Percentiles rank a stretch among this genome's conserved stretches.
These are phyloP conservation scores for Synergus gifuensis DNA, from an alignment of 2,888 invertebrate species.

Conservation along the genomic window DNA sequence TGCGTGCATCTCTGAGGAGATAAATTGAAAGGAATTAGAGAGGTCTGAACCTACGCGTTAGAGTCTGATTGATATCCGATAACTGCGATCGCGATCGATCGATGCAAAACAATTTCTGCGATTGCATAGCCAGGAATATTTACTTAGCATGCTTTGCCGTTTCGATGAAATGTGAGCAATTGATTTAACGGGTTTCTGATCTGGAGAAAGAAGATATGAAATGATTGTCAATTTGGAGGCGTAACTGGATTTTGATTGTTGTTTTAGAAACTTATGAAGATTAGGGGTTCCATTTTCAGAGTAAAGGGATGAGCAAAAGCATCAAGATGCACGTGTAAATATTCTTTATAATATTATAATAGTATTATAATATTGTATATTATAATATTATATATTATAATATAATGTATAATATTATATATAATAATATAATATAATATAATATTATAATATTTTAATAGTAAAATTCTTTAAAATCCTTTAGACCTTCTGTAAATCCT, in stretches of 20 bases:
- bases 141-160: constrained; percentile 11
- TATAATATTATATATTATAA: no score
- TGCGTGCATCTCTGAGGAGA: constrained; percentile 31
- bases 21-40: constrained; percentile 28
- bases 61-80: constrained; percentile 39
- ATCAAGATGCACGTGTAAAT: no score
- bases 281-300: no score
- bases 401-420: no score
- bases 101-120: constrained; percentile 30
- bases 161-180: constrained; percentile 13
- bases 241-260: neutral
- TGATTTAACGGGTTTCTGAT: constrained; percentile 30
- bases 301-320: no score
- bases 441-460: no score
- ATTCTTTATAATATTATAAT: no score
- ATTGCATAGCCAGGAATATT: constrained; percentile 15
- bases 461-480: no score
- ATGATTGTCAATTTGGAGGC: neutral
- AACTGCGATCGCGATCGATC: constrained; percentile 24
- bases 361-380: no score
- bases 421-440: no score
- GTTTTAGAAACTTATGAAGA: neutral
- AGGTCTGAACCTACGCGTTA: constrained; percentile 30
- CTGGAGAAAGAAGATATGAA: neutral
- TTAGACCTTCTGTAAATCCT: no score